Evolutionary conservation across 2,797 vertebrate species (phyloP), one percentile per base, ranked within the genome.

Genomic region (Amphiprion clarkii): DNA sequence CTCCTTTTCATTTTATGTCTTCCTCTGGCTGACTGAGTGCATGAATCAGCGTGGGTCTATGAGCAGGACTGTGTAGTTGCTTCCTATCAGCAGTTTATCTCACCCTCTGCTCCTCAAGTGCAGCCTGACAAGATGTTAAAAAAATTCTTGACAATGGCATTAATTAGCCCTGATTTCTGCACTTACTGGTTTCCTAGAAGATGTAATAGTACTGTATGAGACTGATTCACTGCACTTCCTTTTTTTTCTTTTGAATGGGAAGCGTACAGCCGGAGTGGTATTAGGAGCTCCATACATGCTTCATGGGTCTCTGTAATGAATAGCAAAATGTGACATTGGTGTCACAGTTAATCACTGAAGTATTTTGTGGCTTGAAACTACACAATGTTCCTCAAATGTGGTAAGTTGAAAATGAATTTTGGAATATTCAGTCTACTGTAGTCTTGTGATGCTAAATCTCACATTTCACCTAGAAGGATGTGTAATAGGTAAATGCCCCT

Each of bases 161-260:
- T 85, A 89, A 92, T 90, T 89, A 87, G 64, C 56, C 17, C 39
- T 44, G 39, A 78, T 89, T 88, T 84, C 51, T 71, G 75, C 56
- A 46, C 56, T 78, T 79, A 70, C 16, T n/a, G 48, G 65, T 83
- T 82, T 84, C 69, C 53, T 62, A 56, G 76, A 82, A 67, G 57
- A 46, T 62, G 68, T 77, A 71, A 71, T 54, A 52, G n/a, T 61
- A 17, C 65, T 55, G 17, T 63, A 19, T 56, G 67, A 65, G 48
- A 56, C 48, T 53, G 73, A 71, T 76, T 89, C 27, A 52, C 62
- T 33, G 63, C 55, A 39, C 44, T 21, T 76, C 53, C 44, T 42
- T 60, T 46, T 2, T 7, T 65, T 29, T 2, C 8, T 36, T 36
- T 9, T 36, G 7, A 67, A 77, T 74, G 53, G 31, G 1, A 44